These are phyloP conservation scores for Sorex maritimensis DNA, from an alignment of 2,797 vertebrate species.

Conservation along the genomic window DNA sequence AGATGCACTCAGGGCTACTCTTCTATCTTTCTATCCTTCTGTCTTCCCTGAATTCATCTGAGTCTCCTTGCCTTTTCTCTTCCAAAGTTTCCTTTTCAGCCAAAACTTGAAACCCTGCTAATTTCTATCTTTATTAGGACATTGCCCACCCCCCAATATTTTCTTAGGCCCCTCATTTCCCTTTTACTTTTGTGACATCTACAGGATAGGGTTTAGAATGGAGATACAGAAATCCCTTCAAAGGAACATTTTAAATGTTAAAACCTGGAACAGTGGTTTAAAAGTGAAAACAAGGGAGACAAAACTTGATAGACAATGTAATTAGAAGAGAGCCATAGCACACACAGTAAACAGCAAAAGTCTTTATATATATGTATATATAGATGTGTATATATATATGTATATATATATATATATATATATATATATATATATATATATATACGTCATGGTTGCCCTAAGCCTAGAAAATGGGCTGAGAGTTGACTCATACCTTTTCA, in stretches of 20 bases:
- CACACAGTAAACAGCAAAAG: neutral
- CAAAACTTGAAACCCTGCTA: neutral
- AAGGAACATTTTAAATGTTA: neutral
- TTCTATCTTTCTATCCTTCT: neutral
- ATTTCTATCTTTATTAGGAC: neutral
- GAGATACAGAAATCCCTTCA: slow-evolving; percentile 34
- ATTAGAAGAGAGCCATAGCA: neutral
- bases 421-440: too few relatives aligned
- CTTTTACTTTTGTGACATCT: neutral
- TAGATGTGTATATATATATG: too few relatives aligned
- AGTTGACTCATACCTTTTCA: neutral
- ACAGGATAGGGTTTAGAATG: neutral
- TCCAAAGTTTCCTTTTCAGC: neutral
- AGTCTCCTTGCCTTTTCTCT: neutral
- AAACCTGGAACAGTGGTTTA: neutral
- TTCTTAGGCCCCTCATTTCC: neutral
- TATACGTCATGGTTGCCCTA: neutral
- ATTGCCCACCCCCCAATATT: neutral
- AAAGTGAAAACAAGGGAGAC: neutral
- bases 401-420: too few relatives aligned
- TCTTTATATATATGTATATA: too few relatives aligned
- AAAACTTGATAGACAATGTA: neutral
- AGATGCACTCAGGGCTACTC: neutral
- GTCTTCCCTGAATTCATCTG: neutral
- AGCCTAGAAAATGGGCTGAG: neutral